Base-by-base conservation (phyloP, 2,113 vertebrate genomes). In the Macroglossus sobrinus region DNA sequence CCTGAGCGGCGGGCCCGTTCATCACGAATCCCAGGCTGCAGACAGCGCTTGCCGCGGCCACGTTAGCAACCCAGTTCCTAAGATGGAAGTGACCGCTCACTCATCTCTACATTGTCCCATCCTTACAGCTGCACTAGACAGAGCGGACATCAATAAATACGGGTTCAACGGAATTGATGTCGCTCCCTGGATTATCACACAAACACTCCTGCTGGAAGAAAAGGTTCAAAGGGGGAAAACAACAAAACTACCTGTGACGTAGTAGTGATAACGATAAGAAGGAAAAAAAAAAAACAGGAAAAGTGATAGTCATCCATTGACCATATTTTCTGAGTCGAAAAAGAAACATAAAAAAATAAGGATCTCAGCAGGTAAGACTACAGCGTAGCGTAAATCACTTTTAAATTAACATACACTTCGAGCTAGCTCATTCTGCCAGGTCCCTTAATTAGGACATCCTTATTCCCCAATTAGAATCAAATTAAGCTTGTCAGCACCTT, bases 321-420 rank as follows among this genome's bases (percentile, higher is more conserved):
- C 57, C 24, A 1, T 22, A 47, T 94, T 61, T 79, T 84, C 33
- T 53, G 55, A 84, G 45, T 35, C 24, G 74, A 91, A 80, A 81
- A 78, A 74, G 24, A 64, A 84, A 79, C 2, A 66, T 16, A 43
- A 89, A 76, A 15, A 57, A 57, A 63, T 30, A 61, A 5, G 21
- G 55, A 47, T 28, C 59, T 95, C 63, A 75, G 84, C 22, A 94
- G 40, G 59, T 79, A 89, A 86, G 12, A 71, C 94, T 71, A 91
- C 66, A 68, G 40, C 35, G n/a, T 35, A 40, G 38, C 28, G 82
- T 89, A 96, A 94, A 94, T 94, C 89, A 84, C 47, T 95, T 96
- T 92, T 80, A 86, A 96, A 94, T 97, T 97, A 97, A 74, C 91
- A 96, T 89, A 93, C 57, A 72, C 97, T 96, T 96, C 89, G n/a